phyloP scores from a whole-genome alignment of 2,888 invertebrate species.

The Odontothrips loti region DNA sequence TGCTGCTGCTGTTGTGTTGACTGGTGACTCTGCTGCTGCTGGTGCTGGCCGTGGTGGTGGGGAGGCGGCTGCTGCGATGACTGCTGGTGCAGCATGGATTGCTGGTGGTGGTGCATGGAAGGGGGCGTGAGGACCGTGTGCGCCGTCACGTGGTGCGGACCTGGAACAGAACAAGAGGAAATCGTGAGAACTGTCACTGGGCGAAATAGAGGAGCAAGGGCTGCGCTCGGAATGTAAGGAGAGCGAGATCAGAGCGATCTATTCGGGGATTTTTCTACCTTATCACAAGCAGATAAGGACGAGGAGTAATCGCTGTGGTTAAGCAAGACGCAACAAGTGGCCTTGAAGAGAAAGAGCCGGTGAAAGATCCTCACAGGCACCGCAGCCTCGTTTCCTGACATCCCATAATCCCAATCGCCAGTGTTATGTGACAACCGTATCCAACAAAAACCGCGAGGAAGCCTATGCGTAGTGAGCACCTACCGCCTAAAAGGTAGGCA shows the following conservation, averaged over 20 bases:
- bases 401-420: too few relatives aligned
- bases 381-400: too few relatives aligned
- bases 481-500: background rate
- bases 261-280: too few relatives aligned
- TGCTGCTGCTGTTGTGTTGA: conserved; percentile 45
- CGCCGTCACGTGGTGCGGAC: conserved; percentile 36
- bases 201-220: too few relatives aligned
- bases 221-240: too few relatives aligned
- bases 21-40: conserved; percentile 47
- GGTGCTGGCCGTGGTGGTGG: conserved; percentile 38
- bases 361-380: background rate
- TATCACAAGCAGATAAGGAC: too few relatives aligned
- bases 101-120: conserved; percentile 42
- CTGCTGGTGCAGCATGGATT: conserved; percentile 41
- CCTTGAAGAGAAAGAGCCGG: background rate
- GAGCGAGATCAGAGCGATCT: too few relatives aligned
- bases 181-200: too few relatives aligned
- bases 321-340: too few relatives aligned
- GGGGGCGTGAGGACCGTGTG: conserved; percentile 41
- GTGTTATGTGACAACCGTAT: too few relatives aligned
- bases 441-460: too few relatives aligned
- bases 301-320: too few relatives aligned
- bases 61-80: conserved; percentile 33
- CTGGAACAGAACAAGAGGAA: background rate
- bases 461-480: background rate